Evolutionary conservation across 2,797 vertebrate genomes (phyloP).

Genomic region (Pangasius sanitwongsei): DNA sequence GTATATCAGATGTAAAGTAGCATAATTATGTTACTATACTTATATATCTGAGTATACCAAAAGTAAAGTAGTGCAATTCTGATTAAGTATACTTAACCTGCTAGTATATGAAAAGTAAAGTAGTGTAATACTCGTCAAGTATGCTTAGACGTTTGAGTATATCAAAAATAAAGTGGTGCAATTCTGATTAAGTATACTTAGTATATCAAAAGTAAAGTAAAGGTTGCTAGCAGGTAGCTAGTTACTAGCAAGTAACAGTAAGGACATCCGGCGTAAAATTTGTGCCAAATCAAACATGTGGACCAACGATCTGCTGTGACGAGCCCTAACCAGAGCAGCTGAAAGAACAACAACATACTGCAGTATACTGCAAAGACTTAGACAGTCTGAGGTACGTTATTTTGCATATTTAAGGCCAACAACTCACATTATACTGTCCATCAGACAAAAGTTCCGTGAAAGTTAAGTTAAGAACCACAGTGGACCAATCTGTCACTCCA

Average conservation of each 20-base stretch:
- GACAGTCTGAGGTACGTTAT: background rate
- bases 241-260: no score
- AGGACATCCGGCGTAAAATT: no score
- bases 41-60: background rate
- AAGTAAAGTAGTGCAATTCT: no score
- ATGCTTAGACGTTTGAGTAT: background rate
- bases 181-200: background rate
- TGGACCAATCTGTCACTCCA: background rate
- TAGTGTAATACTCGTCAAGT: background rate
- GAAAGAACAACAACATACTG: no score
- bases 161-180: background rate
- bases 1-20: background rate
- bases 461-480: background rate
- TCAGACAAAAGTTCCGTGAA: background rate
- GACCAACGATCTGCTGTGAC: no score
- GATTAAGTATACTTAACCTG: background rate
- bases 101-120: background rate
- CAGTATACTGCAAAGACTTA: background rate
- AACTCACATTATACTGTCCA: background rate
- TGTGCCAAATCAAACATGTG: no score
- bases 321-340: no score
- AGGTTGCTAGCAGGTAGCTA: no score
- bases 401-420: background rate
- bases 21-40: background rate
- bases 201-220: no score